Base-by-base conservation (phyloP, 2,888 invertebrate species). In the Cosmorhoe ocellata region DNA sequence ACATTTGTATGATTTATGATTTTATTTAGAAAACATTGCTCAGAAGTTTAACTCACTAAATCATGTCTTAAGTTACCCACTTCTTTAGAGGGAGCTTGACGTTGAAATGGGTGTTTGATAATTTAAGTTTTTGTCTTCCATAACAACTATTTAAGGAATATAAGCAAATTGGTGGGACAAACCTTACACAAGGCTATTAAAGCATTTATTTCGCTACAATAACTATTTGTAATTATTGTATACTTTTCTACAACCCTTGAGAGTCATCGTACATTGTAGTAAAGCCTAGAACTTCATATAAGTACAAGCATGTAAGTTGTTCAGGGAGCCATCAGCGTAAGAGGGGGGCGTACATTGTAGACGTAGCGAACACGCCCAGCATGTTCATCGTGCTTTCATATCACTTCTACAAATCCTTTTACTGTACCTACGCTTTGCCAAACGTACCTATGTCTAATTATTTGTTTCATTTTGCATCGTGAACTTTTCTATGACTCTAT, bases 81-180 rank as follows among this genome's bases (percentile, higher is more conserved):
- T 56, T 56, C 51, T 42, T 41, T 41, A 44, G 54, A 50, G 54
- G 59, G 49, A 43, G 48, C 32, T 38, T 14, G 57, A 58, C 52
- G 46, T 58, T 61, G 56, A 58, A 58, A 56, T 58, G 58, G 61
- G 58, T 58, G 48, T 58, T 56, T 58, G 55, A 51, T 50, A 58
- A 56, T 61, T 55, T 44, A 51, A 52, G 56, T 56, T 38, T 51
- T 47, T 40, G 41, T 36, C 48, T 45, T 18, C 18, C 18, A 3
- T 4, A 18, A 18, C 18, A n/a, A n/a, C n/a, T n/a, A n/a, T n/a
- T 18, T 4, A 4, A 4, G 18, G 18, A 18, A 18, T 2, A 4
- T 4, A 18, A 18, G 4, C 18, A 18, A 18, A 18, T 4, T 18
- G n/a, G n/a, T n/a, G n/a, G n/a, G n/a, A n/a, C n/a, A n/a, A n/a